phyloP scores from a whole-genome alignment of 64 coral and sea anemone genomes.

The Montipora sp. region DNA sequence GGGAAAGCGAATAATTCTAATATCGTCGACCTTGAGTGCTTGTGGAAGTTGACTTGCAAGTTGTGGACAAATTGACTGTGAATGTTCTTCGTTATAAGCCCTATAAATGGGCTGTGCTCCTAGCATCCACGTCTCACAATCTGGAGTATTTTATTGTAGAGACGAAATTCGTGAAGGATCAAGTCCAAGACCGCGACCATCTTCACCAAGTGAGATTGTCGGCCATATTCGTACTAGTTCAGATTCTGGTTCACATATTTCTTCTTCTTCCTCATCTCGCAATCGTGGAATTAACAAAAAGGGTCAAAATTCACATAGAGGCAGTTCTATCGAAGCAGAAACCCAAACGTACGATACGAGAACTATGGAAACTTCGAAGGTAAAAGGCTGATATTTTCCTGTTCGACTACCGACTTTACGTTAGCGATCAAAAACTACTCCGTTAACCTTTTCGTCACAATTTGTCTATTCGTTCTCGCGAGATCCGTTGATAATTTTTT shows the following conservation, averaged over 20 bases:
- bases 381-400: slow-evolving; percentile 69
- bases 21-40: slow-evolving; percentile 33
- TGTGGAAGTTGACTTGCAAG: slow-evolving; percentile 50
- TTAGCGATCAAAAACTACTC: slow-evolving; percentile 38
- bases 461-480: slow-evolving; percentile 4
- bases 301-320: slow-evolving; percentile 87
- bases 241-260: slow-evolving; percentile 96
- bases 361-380: slow-evolving; percentile 92
- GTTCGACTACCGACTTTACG: slow-evolving; percentile 27
- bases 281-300: slow-evolving; percentile 89
- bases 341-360: slow-evolving; percentile 93
- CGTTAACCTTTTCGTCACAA: slow-evolving; percentile 15
- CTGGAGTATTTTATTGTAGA: slow-evolving; percentile 96
- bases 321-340: slow-evolving; percentile 97
- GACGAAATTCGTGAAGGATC: slow-evolving; percentile 97
- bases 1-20: slow-evolving; percentile 59
- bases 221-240: slow-evolving; percentile 99
- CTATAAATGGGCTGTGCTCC: slow-evolving; percentile 99
- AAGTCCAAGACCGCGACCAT: slow-evolving; percentile 90
- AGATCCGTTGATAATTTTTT: slow-evolving; percentile 43
- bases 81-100: slow-evolving; percentile 73
- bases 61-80: slow-evolving; percentile 51
- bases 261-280: slow-evolving; percentile 88
- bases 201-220: slow-evolving; percentile 98
- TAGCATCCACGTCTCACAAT: slow-evolving; percentile 99